Base-by-base conservation (phyloP, 2,888 invertebrate species). In the Chrysolina oricalcia region DNA sequence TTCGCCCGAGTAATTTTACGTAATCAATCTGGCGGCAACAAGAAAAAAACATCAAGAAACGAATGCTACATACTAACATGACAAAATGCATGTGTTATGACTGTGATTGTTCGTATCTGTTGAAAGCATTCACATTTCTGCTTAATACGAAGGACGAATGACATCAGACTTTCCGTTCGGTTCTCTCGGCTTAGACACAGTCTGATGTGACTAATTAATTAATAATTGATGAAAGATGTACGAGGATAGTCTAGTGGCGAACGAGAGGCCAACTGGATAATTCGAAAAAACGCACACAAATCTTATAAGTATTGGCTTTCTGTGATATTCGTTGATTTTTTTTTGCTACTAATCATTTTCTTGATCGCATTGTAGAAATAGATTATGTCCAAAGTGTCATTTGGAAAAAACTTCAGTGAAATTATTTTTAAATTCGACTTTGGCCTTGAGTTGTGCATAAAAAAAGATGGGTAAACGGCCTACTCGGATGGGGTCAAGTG, bases 111-210 rank as follows among this genome's bases (percentile, higher is more conserved):
- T 21, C 27, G 40, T 70, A 70, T 74, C 74, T 74, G 74, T 70
- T 74, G 53, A 43, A 70, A 56, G 35, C 73, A 74, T 70, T 74
- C 69, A 74, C 73, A 74, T 74, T 74, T 74, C 56, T 64, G 73
- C 56, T 70, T 65, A 46, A 70, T 46, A 41, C 23, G 73, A 74
- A 74, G 73, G 73, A 70, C 73, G 21, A 74, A 70, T 74, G 73
- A 74, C 70, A 70, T 74, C 70, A 74, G 68, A 68, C 11, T 59
- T 59, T 15, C 15, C 35, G 27, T 59, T 35, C 27, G 59, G 23
- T n/a, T 35, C 27, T 35, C 27, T 59, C 9, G 27, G n/a, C 59
- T 59, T 59, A 27, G 27, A 59, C 59, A 59, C 2, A 19, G 59
- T 59, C 59, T 35, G 59, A 59, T 27, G 23, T 59, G 0, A 6